Evolutionary conservation across 2,113 vertebrate species (phyloP), one percentile per base, ranked within the genome.

Genomic region (Sturnira hondurensis): DNA sequence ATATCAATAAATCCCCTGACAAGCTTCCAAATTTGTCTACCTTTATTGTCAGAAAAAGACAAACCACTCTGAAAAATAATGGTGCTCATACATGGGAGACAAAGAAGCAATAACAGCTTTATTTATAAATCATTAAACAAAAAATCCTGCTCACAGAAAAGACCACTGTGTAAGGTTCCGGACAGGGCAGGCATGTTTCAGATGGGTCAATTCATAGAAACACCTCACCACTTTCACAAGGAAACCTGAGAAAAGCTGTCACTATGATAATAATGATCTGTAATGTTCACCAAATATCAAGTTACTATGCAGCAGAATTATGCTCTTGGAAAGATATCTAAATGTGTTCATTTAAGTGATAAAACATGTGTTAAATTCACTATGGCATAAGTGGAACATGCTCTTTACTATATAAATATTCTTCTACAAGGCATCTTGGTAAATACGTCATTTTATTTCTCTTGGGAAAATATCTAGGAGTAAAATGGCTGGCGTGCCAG

Each of bases 1-100:
- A 5, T 96, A 96, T 95, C 95, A 96, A 95, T 96, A 97, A 98
- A 95, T 93, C 54, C 24, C 77, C 52, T 96, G 96, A 91, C 96
- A 98, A 95, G 74, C 93, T 95, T 97, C 84, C 94, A 88, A 92
- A n/a, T 43, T 97, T 61, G 61, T 83, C 95, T 92, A 86, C 28
- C 78, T 95, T 96, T 95, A 91, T 85, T 0, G n/a, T 24, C 43
- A 91, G 83, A 96, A 86, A 97, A 95, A 97, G 86, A 76, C 78
- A 95, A 61, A 96, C 89, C 38, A 77, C 73, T 89, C 96, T 80
- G 94, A 94, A 56, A 95, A 96, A 90, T 95, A 95, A 96, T 89
- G 96, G 63, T 7, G 24, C 86, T 97, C 97, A 97, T 92, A 97
- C 94, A 97, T 65, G 74, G 11, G 33, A 97, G 77, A 20, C 92